Conservation (phyloP, 2,797 vertebrate species). For the Gymnocypris eckloni region DNA sequence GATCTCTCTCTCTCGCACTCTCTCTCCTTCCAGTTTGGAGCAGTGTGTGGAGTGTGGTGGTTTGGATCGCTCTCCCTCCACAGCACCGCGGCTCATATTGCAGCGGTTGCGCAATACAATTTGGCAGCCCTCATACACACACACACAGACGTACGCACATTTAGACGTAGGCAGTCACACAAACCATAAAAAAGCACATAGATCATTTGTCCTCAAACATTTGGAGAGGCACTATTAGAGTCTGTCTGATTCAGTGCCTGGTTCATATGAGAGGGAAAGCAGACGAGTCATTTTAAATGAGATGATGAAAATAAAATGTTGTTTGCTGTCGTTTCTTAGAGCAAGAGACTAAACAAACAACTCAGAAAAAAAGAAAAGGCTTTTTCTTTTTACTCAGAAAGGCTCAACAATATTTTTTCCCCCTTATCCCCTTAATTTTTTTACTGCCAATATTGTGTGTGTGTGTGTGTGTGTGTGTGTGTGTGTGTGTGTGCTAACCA, state of each 20-base stretch:
- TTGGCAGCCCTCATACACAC: constrained; percentile 61
- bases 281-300: constrained; percentile 32
- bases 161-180: constrained; percentile 41
- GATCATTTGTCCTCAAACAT: constrained; percentile 32
- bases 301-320: constrained; percentile 43
- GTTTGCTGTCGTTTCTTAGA: constrained; percentile 45
- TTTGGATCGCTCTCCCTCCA: constrained; percentile 66
- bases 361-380: no score
- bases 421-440: no score
- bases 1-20: neutral
- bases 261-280: constrained; percentile 50
- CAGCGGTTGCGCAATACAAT: constrained; percentile 75
- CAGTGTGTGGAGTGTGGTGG: constrained; percentile 74
- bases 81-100: constrained; percentile 70
- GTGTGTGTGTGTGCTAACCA: no score
- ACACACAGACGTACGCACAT: constrained; percentile 50
- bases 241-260: constrained; percentile 17
- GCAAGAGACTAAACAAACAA: constrained; percentile 56
- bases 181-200: constrained; percentile 46
- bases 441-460: neutral
- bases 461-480: neutral
- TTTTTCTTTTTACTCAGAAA: neutral
- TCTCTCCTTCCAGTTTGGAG: constrained; percentile 46
- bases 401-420: neutral
- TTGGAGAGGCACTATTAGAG: constrained; percentile 30